Evolutionary conservation across 1,140 invertebrate species (phyloP).

Genomic region (Drosophila obscura): DNA sequence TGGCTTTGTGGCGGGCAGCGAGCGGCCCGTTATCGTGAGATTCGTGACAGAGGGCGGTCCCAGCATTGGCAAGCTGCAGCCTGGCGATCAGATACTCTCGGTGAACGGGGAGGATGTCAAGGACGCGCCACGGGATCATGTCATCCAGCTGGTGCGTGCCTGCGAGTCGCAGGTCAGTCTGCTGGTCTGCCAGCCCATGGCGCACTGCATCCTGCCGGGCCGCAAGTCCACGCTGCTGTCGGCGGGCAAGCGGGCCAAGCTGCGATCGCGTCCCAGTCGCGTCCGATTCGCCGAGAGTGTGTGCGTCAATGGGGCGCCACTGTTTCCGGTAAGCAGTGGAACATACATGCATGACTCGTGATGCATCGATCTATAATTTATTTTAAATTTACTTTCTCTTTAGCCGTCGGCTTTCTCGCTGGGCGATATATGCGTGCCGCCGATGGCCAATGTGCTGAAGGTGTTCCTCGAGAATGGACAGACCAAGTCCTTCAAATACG

Average conservation of each 20-base stretch:
- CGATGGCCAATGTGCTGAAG: constrained; percentile 96
- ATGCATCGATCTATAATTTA: neutral
- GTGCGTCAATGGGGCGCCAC: constrained; percentile 91
- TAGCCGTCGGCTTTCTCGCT: constrained; percentile 91
- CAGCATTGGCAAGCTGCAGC: constrained; percentile 93
- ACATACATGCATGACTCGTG: too few relatives aligned
- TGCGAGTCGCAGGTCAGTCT: constrained; percentile 90
- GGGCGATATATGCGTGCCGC: constrained; percentile 91
- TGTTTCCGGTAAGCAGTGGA: constrained; percentile 87
- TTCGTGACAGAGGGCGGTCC: constrained; percentile 94
- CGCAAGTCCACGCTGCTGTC: constrained; percentile 93
- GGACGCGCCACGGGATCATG: constrained; percentile 92
- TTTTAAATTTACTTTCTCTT: neutral
- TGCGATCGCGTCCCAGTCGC: constrained; percentile 92
- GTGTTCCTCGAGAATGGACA: constrained; percentile 97
- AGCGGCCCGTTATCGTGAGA: constrained; percentile 94
- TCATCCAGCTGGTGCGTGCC: constrained; percentile 93
- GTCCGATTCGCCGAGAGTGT: constrained; percentile 95
- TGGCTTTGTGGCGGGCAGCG: constrained; percentile 96
- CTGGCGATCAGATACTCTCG: constrained; percentile 94
- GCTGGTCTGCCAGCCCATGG: constrained; percentile 91
- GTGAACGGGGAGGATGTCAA: constrained; percentile 96
- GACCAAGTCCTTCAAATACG: constrained; percentile 98
- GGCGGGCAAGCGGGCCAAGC: constrained; percentile 92
- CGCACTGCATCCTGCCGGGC: constrained; percentile 87